Evolutionary conservation across 1,140 invertebrate species (phyloP).

Genomic region (Drosophila ananassae): DNA sequence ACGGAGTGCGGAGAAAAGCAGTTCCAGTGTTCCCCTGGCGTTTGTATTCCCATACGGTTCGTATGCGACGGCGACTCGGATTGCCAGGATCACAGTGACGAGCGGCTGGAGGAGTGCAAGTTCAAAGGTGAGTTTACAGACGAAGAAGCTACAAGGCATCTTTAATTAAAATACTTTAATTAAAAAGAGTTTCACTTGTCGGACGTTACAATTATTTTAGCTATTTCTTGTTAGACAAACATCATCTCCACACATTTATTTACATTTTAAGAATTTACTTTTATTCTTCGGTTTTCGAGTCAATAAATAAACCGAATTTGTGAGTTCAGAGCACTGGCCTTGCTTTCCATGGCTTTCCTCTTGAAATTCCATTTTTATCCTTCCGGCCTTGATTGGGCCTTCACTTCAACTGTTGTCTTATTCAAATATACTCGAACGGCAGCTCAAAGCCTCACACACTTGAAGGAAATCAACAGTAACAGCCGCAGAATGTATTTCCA

Average conservation of each 20-base stretch:
- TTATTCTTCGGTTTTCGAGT: not conserved
- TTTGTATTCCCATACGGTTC: conserved; percentile 93
- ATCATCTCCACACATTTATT: not conserved
- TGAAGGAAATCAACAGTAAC: conserved; percentile 40
- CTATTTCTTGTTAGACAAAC: too few relatives aligned
- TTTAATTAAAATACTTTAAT: too few relatives aligned
- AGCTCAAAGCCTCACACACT: conserved; percentile 25
- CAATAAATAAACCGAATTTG: conserved; percentile 24
- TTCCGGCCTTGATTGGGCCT: conserved; percentile 38
- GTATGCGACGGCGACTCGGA: conserved; percentile 91
- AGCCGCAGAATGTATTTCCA: conserved; percentile 33
- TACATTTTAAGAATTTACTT: not conserved
- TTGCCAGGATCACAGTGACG: conserved; percentile 92
- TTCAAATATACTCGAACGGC: conserved; percentile 45
- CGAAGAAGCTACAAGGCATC: too few relatives aligned
- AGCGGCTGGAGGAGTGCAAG: conserved; percentile 86
- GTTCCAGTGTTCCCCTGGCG: conserved; percentile 90
- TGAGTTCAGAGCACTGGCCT: not conserved
- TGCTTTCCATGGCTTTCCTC: conserved; percentile 6
- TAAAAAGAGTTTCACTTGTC: too few relatives aligned
- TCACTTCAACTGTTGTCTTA: conserved; percentile 45
- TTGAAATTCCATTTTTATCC: conserved; percentile 8
- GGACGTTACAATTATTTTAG: too few relatives aligned
- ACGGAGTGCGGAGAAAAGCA: conserved; percentile 87
- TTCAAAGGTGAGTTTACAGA: conserved; percentile 56